These are phyloP conservation scores for Drosophila sordidula DNA, from an alignment of 2,888 invertebrate genomes.

Conservation along the genomic window DNA sequence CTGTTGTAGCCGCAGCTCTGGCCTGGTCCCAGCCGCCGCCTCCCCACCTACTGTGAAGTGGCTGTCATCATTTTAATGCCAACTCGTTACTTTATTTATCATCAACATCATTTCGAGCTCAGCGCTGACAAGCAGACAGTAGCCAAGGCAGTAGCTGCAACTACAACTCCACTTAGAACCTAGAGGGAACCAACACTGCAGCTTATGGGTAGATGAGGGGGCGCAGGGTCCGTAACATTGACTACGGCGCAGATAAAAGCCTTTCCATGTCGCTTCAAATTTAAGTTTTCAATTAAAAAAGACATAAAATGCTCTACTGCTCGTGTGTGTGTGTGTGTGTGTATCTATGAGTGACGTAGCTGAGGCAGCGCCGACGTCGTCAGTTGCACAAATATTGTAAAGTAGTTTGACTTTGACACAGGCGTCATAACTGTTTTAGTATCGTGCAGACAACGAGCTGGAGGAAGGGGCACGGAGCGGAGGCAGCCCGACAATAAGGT, in stretches of 20 bases:
- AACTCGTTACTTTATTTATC: conserved; percentile 79
- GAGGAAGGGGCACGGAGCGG: neutral
- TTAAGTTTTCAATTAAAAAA: conserved; percentile 81
- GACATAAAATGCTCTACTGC: conserved; percentile 68
- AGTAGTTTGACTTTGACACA: conserved; percentile 78
- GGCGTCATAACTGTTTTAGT: conserved; percentile 71
- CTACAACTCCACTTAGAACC: conserved; percentile 56
- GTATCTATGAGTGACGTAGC: conserved; percentile 60
- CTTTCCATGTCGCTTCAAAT: conserved; percentile 80
- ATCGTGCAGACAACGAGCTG: conserved; percentile 33
- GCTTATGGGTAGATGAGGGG: neutral
- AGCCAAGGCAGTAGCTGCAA: conserved; percentile 46
- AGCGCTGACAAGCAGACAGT: conserved; percentile 71
- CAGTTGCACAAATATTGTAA: conserved; percentile 62
- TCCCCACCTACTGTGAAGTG: conserved; percentile 47
- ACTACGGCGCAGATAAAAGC: conserved; percentile 78
- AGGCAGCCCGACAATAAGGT: neutral
- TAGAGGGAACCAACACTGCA: conserved; percentile 28
- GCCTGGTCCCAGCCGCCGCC: neutral
- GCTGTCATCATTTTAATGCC: conserved; percentile 79
- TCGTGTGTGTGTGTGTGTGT: conserved; percentile 29
- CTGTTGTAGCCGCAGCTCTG: neutral
- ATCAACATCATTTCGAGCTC: conserved; percentile 76
- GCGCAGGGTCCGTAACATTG: conserved; percentile 63
- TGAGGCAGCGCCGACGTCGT: conserved; percentile 29